These are phyloP conservation scores for Lithophane leautieri DNA, from an alignment of 2,888 invertebrate genomes.

Conservation along the genomic window DNA sequence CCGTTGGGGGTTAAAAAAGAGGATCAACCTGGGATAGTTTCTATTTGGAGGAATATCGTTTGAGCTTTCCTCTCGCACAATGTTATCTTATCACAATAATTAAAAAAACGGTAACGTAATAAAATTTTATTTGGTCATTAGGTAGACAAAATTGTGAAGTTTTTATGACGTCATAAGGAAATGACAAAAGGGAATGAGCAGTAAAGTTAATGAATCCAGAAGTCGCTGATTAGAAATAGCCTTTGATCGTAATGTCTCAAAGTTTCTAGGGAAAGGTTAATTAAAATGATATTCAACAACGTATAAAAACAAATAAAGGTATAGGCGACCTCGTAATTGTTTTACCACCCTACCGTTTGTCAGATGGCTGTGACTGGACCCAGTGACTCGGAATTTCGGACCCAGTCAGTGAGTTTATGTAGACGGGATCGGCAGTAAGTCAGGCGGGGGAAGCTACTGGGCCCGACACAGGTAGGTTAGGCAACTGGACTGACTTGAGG, in stretches of 20 bases:
- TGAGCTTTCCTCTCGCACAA: background rate
- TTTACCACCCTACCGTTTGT: background rate
- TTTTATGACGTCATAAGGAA: constrained; percentile 54
- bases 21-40: background rate
- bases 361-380: too few relatives aligned
- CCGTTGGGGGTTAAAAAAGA: too few relatives aligned
- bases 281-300: background rate
- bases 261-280: background rate
- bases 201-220: constrained; percentile 61
- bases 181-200: constrained; percentile 48
- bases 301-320: background rate
- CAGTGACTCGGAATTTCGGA: too few relatives aligned
- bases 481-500: too few relatives aligned
- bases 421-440: too few relatives aligned
- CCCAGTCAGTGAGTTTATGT: too few relatives aligned
- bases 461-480: too few relatives aligned
- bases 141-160: constrained; percentile 48
- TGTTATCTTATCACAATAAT: constrained; percentile 46
- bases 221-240: constrained; percentile 23
- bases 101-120: constrained; percentile 52
- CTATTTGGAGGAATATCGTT: background rate
- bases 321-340: too few relatives aligned
- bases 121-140: constrained; percentile 50
- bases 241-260: background rate
- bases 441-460: too few relatives aligned